phyloP scores from a whole-genome alignment of 2,888 invertebrate species.

The Flabesymbios commensalis region DNA sequence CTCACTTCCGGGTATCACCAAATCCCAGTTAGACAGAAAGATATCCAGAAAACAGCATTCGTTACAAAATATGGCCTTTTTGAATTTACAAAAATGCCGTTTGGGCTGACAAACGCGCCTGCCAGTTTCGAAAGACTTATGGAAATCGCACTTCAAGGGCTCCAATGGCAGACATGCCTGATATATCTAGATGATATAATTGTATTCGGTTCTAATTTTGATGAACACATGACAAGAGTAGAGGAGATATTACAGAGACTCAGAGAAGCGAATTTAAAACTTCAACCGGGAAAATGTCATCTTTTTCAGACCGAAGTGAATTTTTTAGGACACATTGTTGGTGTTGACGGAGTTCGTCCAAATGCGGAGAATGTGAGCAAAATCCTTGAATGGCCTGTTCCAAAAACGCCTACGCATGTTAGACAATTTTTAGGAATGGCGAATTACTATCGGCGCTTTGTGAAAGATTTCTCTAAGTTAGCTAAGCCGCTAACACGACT shows the following conservation, averaged over 20 bases:
- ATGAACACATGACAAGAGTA: conserved; percentile 28
- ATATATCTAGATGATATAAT: conserved; percentile 14
- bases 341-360: not conserved
- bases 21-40: not conserved
- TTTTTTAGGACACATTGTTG: conserved; percentile 25
- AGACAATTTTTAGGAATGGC: conserved; percentile 31
- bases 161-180: not conserved
- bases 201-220: not conserved
- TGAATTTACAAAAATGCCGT: not conserved
- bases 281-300: conserved; percentile 26
- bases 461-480: conserved; percentile 22
- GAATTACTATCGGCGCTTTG: conserved; percentile 29
- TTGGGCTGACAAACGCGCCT: no score
- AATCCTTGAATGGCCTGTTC: not conserved
- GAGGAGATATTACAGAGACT: conserved; percentile 25
- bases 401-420: conserved; percentile 17
- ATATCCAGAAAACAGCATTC: conserved; percentile 4
- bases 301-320: conserved; percentile 16
- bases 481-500: conserved; percentile 22
- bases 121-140: not conserved
- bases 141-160: conserved; percentile 1
- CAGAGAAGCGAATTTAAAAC: conserved; percentile 11
- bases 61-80: not conserved
- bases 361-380: not conserved
- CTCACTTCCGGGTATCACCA: not conserved